These are phyloP conservation scores for Tylochromis polylepis DNA, from an alignment of 2,113 vertebrate species.

Conservation along the genomic window DNA sequence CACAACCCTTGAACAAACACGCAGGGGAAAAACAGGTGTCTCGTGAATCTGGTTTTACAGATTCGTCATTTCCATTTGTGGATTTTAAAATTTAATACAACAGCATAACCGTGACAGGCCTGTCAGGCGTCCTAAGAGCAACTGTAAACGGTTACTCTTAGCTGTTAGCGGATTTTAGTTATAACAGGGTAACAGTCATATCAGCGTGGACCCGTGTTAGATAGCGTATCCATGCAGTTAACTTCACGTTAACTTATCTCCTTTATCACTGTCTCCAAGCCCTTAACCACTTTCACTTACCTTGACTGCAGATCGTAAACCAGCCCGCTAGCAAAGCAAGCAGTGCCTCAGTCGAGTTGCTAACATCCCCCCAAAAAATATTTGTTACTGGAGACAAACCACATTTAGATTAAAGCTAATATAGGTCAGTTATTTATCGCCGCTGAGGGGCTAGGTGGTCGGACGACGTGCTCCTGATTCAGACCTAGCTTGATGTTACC, in stretches of 20 bases:
- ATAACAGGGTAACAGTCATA: neutral
- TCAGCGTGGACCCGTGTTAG: neutral
- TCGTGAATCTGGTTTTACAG: neutral
- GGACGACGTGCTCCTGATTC: neutral
- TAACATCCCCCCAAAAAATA: neutral
- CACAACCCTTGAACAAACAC: neutral
- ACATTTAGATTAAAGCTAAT: neutral
- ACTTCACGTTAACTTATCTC: neutral
- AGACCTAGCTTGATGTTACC: neutral
- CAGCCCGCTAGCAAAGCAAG: constrained; percentile 4
- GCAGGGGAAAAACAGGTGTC: constrained; percentile 8
- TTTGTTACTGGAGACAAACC: neutral
- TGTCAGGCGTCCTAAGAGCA: neutral
- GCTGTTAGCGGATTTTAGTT: neutral
- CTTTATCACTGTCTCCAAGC: neutral
- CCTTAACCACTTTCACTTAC: neutral
- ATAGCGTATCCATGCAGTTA: neutral
- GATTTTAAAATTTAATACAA: neutral
- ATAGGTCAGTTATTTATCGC: neutral
- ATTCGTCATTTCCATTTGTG: neutral
- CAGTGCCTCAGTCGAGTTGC: neutral
- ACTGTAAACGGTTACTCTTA: neutral
- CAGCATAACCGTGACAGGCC: constrained; percentile 5
- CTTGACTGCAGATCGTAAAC: neutral
- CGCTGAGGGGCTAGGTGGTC: neutral